Evolutionary conservation across 2,888 invertebrate genomes (phyloP).

Genomic region (Pandemis corylana): DNA sequence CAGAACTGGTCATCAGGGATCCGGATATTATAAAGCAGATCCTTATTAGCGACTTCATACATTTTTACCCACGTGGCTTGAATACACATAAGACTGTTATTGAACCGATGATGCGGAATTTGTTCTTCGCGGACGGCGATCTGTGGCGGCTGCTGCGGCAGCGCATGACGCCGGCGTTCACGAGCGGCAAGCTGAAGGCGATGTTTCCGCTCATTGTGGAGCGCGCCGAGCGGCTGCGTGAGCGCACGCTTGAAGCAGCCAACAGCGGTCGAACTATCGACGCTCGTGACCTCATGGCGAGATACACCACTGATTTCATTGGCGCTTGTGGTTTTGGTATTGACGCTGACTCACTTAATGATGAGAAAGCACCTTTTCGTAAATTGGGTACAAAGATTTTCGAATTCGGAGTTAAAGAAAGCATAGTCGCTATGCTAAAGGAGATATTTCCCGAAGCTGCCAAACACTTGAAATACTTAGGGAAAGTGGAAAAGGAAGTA

Average conservation of each 20-base stretch:
- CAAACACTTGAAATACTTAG: slow-evolving; percentile 54
- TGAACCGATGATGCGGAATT: slow-evolving; percentile 63
- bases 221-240: slow-evolving; percentile 61
- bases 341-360: slow-evolving; percentile 62
- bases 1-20: slow-evolving; percentile 61
- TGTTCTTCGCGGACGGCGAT: slow-evolving; percentile 70
- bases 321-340: slow-evolving; percentile 69
- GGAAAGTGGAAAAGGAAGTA: slow-evolving; percentile 57
- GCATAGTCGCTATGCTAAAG: slow-evolving; percentile 54
- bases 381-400: slow-evolving; percentile 63
- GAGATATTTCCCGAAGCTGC: slow-evolving; percentile 58
- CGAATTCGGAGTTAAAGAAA: slow-evolving; percentile 46
- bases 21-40: slow-evolving; percentile 61
- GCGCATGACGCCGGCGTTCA: slow-evolving; percentile 70
- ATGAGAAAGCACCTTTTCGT: slow-evolving; percentile 64
- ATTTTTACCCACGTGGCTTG: slow-evolving; percentile 61
- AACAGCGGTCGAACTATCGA: slow-evolving; percentile 52
- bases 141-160: slow-evolving; percentile 68
- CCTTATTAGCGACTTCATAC: slow-evolving; percentile 57
- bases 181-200: slow-evolving; percentile 66
- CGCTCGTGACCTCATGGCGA: slow-evolving; percentile 68
- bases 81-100: slow-evolving; percentile 55
- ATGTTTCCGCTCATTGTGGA: slow-evolving; percentile 71
- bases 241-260: slow-evolving; percentile 53
- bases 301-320: slow-evolving; percentile 69